phyloP scores from a whole-genome alignment of 2,888 invertebrate genomes.

The Caenorhabditis afra region DNA sequence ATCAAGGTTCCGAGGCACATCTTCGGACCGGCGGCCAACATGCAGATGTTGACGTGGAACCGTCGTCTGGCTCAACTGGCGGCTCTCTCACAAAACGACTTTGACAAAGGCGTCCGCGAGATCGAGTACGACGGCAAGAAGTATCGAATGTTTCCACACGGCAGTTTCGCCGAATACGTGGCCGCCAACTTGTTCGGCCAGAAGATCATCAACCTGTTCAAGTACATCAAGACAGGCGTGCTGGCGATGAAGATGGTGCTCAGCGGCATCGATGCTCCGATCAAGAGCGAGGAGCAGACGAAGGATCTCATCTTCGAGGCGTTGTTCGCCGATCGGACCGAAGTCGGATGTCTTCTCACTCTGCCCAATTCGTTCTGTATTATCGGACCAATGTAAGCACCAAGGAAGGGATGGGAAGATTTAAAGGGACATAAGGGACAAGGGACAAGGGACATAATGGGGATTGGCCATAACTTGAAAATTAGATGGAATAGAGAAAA shows the following conservation, averaged over 20 bases:
- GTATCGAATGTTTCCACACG: constrained; percentile 11
- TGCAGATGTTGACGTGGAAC: constrained; percentile 27
- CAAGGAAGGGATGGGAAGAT: no score
- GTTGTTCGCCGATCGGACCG: constrained; percentile 13
- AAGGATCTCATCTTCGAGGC: constrained; percentile 4
- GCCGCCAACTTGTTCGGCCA: not conserved
- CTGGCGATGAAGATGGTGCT: no score
- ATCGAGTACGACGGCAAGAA: constrained; percentile 7
- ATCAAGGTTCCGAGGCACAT: constrained; percentile 4
- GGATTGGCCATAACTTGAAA: no score
- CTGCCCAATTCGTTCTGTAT: not conserved
- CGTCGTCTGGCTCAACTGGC: constrained; percentile 22
- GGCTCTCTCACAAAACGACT: not conserved
- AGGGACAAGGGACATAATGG: no score
- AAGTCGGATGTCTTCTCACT: constrained; percentile 13
- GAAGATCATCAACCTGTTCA: not conserved
- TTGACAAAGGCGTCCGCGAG: not conserved
- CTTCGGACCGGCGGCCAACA: constrained; percentile 11
- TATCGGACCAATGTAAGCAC: constrained; percentile 28
- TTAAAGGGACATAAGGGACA: no score
- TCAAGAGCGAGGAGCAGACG: not conserved
- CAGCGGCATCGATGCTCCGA: not conserved
- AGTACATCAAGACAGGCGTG: not conserved
- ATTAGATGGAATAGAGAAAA: no score
- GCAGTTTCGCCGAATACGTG: not conserved